Conservation (phyloP, 2,888 invertebrate genomes). For the Lissonota sp. region DNA sequence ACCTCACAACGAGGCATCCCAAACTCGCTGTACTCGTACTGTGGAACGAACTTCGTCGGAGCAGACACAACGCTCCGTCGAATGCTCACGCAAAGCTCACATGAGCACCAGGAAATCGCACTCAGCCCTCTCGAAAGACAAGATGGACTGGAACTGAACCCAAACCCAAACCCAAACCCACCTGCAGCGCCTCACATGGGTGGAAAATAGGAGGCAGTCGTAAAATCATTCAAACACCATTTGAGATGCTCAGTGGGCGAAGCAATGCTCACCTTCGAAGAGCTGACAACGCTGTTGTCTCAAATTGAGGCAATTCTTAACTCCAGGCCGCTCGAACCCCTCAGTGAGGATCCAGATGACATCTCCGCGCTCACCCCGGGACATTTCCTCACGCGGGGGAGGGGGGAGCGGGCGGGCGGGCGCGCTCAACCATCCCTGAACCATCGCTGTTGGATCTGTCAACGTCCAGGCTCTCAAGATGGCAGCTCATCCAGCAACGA, state of each 20-base stretch:
- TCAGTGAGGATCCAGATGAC: slow-evolving; percentile 7
- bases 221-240: slow-evolving; percentile 71
- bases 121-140: slow-evolving; percentile 32
- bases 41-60: neutral
- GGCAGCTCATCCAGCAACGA: slow-evolving; percentile 31
- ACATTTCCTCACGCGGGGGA: too few relatives aligned
- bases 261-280: slow-evolving; percentile 68
- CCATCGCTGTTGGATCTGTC: neutral
- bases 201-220: slow-evolving; percentile 73
- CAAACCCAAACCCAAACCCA: too few relatives aligned
- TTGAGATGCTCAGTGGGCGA: slow-evolving; percentile 64
- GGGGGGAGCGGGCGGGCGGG: too few relatives aligned
- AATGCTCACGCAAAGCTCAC: neutral
- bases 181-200: slow-evolving; percentile 72
- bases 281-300: slow-evolving; percentile 3
- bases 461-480: neutral
- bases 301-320: slow-evolving; percentile 14
- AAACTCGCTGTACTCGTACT: slow-evolving; percentile 1
- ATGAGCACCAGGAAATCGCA: neutral
- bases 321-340: slow-evolving; percentile 10
- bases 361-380: neutral
- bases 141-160: slow-evolving; percentile 69
- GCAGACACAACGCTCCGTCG: slow-evolving; percentile 17
- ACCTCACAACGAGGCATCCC: neutral
- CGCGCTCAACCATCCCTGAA: neutral